Percentiles rank a stretch among this genome's conserved stretches.
Conservation (phyloP, 2,113 vertebrate genomes). For the Oceanodroma tethys region DNA sequence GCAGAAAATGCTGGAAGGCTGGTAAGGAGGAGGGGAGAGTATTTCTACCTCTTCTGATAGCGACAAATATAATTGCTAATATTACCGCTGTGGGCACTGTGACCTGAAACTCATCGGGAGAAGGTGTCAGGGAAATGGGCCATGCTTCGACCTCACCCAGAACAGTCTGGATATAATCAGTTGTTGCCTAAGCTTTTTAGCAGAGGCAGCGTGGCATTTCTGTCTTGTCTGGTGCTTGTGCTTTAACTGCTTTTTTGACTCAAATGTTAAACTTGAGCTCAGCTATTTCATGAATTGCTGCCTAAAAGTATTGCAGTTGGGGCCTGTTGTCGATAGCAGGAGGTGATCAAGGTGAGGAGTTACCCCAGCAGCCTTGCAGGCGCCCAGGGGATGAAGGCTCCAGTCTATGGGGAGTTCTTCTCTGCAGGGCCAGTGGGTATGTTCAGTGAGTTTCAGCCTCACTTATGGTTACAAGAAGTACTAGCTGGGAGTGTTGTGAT, state of each 20-base stretch:
- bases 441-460: not conserved
- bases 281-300: not conserved
- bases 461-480: too few relatives aligned
- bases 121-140: not conserved
- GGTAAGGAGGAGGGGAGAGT: not conserved
- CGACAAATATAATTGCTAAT: not conserved
- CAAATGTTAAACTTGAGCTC: not conserved
- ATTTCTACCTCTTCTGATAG: not conserved
- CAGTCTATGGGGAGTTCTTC: not conserved
- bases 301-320: not conserved
- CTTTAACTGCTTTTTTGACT: not conserved
- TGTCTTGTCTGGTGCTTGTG: not conserved
- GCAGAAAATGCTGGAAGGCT: not conserved
- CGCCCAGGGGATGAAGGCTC: accelerated
- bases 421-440: not conserved
- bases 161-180: not conserved
- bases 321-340: accelerated
- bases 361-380: not conserved
- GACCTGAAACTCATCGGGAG: not conserved
- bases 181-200: not conserved
- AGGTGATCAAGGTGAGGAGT: not conserved
- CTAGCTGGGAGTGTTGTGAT: not conserved
- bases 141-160: not conserved
- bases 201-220: not conserved
- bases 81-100: not conserved